These are phyloP conservation scores for Megaceryle alcyon DNA, from an alignment of 2,797 vertebrate genomes.

Conservation along the genomic window DNA sequence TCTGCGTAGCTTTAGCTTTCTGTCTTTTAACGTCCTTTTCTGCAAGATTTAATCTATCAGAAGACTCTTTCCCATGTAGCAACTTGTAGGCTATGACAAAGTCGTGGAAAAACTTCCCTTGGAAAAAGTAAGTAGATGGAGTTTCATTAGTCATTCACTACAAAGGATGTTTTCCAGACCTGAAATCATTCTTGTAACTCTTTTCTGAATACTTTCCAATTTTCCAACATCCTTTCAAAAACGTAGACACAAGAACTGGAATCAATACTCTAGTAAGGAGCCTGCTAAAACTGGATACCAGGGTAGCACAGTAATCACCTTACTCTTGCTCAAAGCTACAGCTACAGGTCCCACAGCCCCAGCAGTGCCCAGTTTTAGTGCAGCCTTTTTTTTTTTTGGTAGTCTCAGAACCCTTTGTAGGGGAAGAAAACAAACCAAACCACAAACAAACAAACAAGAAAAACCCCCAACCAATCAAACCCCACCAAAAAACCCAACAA, in stretches of 20 bases:
- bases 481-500: no score
- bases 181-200: slow-evolving; percentile 65
- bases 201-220: slow-evolving; percentile 61
- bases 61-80: slow-evolving; percentile 53
- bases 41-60: slow-evolving; percentile 62
- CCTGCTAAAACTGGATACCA: background rate
- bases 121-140: slow-evolving; percentile 67
- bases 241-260: background rate
- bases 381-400: background rate
- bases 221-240: slow-evolving; percentile 57
- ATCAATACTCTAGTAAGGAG: background rate
- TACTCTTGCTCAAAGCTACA: background rate
- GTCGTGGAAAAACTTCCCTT: slow-evolving; percentile 58
- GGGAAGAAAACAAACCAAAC: background rate
- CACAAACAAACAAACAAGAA: no score
- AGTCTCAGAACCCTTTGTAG: background rate
- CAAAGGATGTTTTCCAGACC: slow-evolving; percentile 71
- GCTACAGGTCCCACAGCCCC: background rate
- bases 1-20: background rate
- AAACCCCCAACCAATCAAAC: no score
- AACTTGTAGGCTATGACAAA: slow-evolving; percentile 68
- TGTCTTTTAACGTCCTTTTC: slow-evolving; percentile 30
- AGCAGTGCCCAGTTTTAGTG: background rate
- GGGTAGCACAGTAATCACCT: background rate
- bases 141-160: slow-evolving; percentile 69